Evolutionary conservation across 2,113 vertebrate species (phyloP).

Genomic region (Salminus brasiliensis): DNA sequence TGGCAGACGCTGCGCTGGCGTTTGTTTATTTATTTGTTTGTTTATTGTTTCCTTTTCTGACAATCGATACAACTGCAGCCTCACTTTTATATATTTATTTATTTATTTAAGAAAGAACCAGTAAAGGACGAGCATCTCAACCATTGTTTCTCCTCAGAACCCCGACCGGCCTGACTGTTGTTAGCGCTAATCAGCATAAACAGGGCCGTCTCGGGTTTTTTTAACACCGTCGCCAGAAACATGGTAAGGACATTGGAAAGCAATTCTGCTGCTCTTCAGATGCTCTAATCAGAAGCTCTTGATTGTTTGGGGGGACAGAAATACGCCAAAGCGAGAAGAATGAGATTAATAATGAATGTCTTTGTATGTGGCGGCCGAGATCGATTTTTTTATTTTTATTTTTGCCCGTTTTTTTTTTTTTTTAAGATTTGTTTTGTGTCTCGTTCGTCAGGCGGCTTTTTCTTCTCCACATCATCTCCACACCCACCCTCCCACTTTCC

Average conservation of each 20-base stretch:
- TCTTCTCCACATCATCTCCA: constrained; percentile 14
- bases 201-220: neutral
- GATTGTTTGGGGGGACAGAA: neutral
- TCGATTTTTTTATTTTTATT: neutral
- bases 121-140: neutral
- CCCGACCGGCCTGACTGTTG: neutral
- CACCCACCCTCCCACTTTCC: constrained; percentile 9
- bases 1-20: neutral
- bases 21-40: neutral
- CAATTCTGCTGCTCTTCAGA: neutral
- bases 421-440: neutral
- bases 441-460: neutral
- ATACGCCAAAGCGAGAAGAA: neutral
- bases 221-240: neutral
- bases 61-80: neutral
- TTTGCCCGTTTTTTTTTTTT: neutral
- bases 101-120: neutral
- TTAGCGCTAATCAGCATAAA: neutral
- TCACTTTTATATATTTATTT: too few species aligned
- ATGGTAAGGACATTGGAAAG: neutral
- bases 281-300: neutral
- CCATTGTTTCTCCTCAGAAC: too few species aligned
- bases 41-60: neutral
- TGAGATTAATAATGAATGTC: neutral
- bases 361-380: too few species aligned